Percentiles rank a stretch among this genome's conserved stretches.
Conservation (phyloP, 2,888 invertebrate species). For the Colostygia pectinataria region DNA sequence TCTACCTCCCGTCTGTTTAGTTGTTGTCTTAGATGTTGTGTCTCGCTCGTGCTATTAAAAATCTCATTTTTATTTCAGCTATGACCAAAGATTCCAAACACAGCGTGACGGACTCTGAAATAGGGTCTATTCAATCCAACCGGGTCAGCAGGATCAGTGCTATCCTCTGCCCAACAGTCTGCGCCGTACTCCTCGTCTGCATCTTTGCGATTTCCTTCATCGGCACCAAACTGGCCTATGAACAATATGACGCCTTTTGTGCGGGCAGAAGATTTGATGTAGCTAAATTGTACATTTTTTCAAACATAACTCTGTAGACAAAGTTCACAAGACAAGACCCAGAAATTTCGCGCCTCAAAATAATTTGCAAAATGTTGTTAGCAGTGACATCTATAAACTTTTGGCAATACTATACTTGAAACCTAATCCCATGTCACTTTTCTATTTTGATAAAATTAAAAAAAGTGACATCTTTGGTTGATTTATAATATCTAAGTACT, state of each 20-base stretch:
- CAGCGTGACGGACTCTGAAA: constrained; percentile 60
- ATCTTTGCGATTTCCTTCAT: constrained; percentile 59
- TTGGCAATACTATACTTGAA: too few species aligned
- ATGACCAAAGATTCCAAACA: constrained; percentile 56
- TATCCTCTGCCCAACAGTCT: constrained; percentile 63
- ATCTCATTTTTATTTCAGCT: constrained; percentile 38
- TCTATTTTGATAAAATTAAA: too few species aligned
- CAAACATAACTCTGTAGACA: constrained; percentile 51
- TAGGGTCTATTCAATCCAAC: constrained; percentile 46
- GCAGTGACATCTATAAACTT: too few species aligned
- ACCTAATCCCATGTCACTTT: too few species aligned
- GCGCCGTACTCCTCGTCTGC: constrained; percentile 61
- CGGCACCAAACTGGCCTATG: constrained; percentile 59
- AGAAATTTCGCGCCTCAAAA: too few species aligned
- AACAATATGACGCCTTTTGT: constrained; percentile 62
- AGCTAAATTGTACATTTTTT: constrained; percentile 55
- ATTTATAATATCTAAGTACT: neutral
- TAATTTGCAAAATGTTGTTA: too few species aligned
- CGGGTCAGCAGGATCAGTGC: constrained; percentile 57
- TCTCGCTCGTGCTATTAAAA: too few species aligned
- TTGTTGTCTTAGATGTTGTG: too few species aligned
- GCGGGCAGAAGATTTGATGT: constrained; percentile 50
- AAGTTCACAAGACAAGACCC: too few species aligned
- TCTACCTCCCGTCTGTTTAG: too few species aligned
- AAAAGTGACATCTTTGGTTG: constrained; percentile 29